Conservation (phyloP, 2,113 vertebrate genomes). For the Acrocephalus arundinaceus region DNA sequence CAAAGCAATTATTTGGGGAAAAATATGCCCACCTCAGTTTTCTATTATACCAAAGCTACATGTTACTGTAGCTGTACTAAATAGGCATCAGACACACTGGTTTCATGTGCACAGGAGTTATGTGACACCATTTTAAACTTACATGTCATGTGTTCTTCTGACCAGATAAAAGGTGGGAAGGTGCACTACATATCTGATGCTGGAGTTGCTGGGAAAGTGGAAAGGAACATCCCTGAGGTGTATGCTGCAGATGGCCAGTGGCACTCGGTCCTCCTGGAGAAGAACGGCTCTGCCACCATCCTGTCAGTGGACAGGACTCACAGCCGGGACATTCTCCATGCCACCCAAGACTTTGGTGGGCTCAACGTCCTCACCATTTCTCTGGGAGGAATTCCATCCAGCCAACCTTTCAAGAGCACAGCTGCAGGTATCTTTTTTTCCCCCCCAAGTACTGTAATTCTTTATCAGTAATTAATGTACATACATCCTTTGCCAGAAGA, state of each 20-base stretch:
- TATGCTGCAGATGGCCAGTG: conserved; percentile 89
- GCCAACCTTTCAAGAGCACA: conserved; percentile 78
- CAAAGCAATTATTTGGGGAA: background rate
- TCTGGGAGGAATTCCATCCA: conserved; percentile 88
- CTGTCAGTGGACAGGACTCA: conserved; percentile 79
- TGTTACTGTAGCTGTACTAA: background rate
- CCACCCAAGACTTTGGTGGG: conserved; percentile 93
- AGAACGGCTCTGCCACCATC: conserved; percentile 82
- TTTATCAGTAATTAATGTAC: background rate
- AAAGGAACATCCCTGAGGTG: conserved; percentile 84
- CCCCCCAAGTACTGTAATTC: background rate
- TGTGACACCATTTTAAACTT: background rate
- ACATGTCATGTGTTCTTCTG: background rate
- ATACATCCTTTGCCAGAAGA: background rate
- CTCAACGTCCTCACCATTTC: conserved; percentile 86
- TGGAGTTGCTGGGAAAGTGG: conserved; percentile 91
- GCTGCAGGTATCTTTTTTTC: conserved; percentile 78
- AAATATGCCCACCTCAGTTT: background rate
- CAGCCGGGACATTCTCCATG: conserved; percentile 78
- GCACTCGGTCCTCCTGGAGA: conserved; percentile 86
- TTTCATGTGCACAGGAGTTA: accelerated
- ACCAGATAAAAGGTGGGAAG: conserved; percentile 89
- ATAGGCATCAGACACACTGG: no score
- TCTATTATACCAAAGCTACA: accelerated
- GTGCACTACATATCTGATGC: conserved; percentile 91